Base-by-base conservation (phyloP, 2,797 vertebrate species). In the Sebastiscus albofasciatus region DNA sequence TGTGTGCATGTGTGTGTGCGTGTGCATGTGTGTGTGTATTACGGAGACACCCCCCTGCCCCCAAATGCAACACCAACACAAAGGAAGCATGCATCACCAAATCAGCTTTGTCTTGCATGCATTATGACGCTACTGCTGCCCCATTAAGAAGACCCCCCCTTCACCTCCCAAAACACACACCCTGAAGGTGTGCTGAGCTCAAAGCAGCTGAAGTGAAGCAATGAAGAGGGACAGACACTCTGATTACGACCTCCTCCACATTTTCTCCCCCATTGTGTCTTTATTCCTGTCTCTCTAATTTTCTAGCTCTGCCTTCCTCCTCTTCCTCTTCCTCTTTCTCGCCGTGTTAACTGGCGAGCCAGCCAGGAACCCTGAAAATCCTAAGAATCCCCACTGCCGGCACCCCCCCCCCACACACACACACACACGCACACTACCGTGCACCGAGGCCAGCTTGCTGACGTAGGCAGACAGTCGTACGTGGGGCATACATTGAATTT, bases 41-140 rank as follows among this genome's bases (percentile, higher is more conserved):
- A 66, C n/a, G 54, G 66, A 84, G 58, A 24, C 14, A 6, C 59
- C 85, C 83, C 72, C 68, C 62, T 7, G 16, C n/a, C 62, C 67
- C 22, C 62, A 82, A 89, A 92, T 88, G 81, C 80, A 92, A 84
- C 81, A 75, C 73, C 67, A 84, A 79, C 93, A 95, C 93, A 94
- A 95, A 94, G 93, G 81, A 87, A 90, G 89, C 90, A 93, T 92
- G 92, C 91, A 93, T 92, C 91, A 92, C 89, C 91, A 94, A 91
- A 92, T 91, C 88, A 92, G 93, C 93, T 93, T 93, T 91, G 92
- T 94, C 88, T 91, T 91, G 92, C 93, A 93, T 94, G 91, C 89
- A 94, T 93, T 94, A 92, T 92, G 86, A 90, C 10, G 83, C 93
- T 85, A 82, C 87, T 88, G 89, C 92, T 88, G 88, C 86, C 86